Base-by-base conservation (phyloP, 2,797 vertebrate genomes). In the Meda fulgida region DNA sequence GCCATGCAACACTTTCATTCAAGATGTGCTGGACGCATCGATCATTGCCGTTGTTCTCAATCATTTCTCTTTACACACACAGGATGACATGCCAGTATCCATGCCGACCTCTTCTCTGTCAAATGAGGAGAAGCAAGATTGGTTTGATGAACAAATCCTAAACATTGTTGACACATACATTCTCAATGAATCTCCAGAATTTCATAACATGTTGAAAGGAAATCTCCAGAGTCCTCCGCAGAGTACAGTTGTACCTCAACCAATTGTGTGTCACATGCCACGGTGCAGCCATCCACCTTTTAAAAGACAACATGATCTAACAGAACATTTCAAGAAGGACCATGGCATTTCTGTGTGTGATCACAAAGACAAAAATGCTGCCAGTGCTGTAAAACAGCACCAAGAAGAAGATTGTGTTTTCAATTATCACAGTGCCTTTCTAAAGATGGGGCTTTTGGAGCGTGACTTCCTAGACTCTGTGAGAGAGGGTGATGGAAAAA, bases 121-220 rank as follows among this genome's bases (percentile, higher is more conserved):
- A 40, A 40, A 40, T 40, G 38, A 9, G 38, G 38, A 40, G 38
- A 40, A 40, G 38, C 38, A 40, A 40, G 38, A 40, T 40, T 10
- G 40, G 40, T 40, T 40, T 40, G 38, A 43, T 71, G 69, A 71
- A 71, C 23, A 71, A 71, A 14, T 71, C 69, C 40, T 46, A 46
- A 71, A 16, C 23, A 46, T 71, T n/a, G 40, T 46, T 71, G 69
- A 43, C 69, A 26, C 38, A 26, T 43, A 71, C 69, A 70, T 69
- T 23, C 69, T 46, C 38, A 71, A 71, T 26, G 40, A 71, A 71
- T 71, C 29, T 66, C 29, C 26, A 16, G 60, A 65, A 65, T 65
- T 70, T 43, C 67, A 70, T n/a, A 11, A 40, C 67, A 70, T 70
- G 67, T 40, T 70, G 67, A 21, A 70, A 23, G 21, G 21, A 10